These are phyloP conservation scores for Tupaia tana DNA, from an alignment of 2,113 vertebrate genomes.

Conservation along the genomic window DNA sequence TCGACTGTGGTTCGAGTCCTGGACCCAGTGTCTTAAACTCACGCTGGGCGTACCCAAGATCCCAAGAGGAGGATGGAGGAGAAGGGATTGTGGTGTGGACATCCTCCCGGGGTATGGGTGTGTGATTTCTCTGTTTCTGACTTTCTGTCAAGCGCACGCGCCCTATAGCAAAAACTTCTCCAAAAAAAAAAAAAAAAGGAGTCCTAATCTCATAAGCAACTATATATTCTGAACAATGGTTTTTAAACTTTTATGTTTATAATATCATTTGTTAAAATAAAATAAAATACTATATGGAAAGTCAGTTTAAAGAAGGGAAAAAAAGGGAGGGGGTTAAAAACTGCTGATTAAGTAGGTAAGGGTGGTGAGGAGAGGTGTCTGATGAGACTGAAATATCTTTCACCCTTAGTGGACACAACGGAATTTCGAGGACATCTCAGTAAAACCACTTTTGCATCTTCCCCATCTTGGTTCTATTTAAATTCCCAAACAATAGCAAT, in stretches of 20 bases:
- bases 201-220: background rate
- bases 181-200: no score
- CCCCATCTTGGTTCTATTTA: background rate
- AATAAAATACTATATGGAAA: background rate
- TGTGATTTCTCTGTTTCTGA: no score
- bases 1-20: no score
- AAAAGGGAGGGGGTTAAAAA: background rate
- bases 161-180: no score
- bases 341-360: background rate
- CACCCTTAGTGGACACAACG: background rate
- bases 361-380: background rate
- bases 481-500: background rate
- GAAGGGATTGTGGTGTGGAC: no score
- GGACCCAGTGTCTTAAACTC: no score
- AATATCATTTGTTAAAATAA: constrained; percentile 13
- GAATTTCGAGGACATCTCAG: background rate
- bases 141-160: no score
- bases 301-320: no score
- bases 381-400: background rate
- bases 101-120: no score
- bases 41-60: no score
- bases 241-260: constrained; percentile 1
- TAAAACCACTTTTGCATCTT: background rate
- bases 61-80: no score
- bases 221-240: background rate